Conservation (phyloP, 2,113 vertebrate species). For the Abramis brama region DNA sequence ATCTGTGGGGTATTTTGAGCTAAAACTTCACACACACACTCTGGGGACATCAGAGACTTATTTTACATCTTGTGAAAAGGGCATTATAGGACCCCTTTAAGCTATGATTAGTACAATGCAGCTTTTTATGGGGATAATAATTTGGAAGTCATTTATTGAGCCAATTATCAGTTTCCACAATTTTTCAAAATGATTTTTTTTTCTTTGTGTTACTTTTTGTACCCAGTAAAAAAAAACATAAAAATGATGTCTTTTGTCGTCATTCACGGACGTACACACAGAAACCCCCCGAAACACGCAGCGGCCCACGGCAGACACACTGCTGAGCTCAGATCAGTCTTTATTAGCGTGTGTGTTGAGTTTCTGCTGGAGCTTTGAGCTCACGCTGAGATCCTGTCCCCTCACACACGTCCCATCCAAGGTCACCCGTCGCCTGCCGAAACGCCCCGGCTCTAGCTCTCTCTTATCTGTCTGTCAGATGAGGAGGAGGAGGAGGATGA, state of each 20-base stretch:
- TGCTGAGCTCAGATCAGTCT: constrained; percentile 68
- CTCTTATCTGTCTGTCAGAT: constrained; percentile 62
- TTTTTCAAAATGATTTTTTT: too few relatives aligned
- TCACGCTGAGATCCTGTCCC: constrained; percentile 58
- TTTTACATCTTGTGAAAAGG: too few relatives aligned
- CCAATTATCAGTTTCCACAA: too few relatives aligned
- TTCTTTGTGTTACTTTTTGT: neutral
- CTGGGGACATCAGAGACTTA: too few relatives aligned
- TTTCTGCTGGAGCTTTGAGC: constrained; percentile 67
- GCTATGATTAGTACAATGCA: too few relatives aligned
- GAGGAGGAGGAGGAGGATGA: constrained; percentile 43
- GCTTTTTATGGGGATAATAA: too few relatives aligned
- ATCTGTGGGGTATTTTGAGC: too few relatives aligned
- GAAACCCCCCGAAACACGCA: neutral
- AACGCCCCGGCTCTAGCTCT: neutral
- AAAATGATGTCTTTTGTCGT: neutral
- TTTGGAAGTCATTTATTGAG: too few relatives aligned
- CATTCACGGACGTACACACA: constrained; percentile 5
- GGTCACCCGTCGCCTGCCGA: constrained; percentile 55
- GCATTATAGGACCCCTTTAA: too few relatives aligned
- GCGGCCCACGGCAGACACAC: constrained; percentile 40
- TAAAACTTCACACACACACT: too few relatives aligned
- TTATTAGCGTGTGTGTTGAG: constrained; percentile 68
- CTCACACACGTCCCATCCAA: constrained; percentile 26
- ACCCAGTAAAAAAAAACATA: neutral